These are phyloP conservation scores for Lepus europaeus DNA, from an alignment of 2,113 vertebrate species.

Conservation along the genomic window DNA sequence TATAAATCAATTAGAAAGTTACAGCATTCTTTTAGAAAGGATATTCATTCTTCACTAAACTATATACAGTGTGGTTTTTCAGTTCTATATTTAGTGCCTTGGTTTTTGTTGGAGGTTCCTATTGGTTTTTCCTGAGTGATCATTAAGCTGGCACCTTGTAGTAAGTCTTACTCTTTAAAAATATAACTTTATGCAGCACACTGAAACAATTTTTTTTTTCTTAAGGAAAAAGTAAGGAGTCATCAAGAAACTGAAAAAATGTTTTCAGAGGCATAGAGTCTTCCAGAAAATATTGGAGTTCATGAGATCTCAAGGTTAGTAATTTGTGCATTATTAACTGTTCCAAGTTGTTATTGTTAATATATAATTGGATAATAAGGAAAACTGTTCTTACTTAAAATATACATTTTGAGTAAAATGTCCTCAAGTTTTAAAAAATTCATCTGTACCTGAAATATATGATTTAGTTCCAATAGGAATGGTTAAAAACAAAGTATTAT, in stretches of 20 bases:
- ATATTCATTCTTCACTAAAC: slow-evolving; percentile 24
- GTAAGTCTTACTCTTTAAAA: slow-evolving; percentile 49
- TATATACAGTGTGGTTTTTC: neutral
- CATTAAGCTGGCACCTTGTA: neutral
- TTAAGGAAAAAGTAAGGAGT: slow-evolving; percentile 84
- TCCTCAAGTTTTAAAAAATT: neutral
- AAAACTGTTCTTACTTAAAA: slow-evolving; percentile 1
- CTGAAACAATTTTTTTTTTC: slow-evolving; percentile 71
- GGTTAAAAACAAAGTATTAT: neutral
- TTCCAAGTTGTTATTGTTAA: slow-evolving; percentile 29
- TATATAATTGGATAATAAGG: neutral
- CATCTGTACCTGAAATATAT: neutral
- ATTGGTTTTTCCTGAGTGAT: neutral
- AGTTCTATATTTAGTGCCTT: neutral
- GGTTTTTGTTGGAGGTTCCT: slow-evolving; percentile 24
- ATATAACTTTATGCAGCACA: slow-evolving; percentile 47
- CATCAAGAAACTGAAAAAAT: slow-evolving; percentile 84
- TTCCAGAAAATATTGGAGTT: slow-evolving; percentile 79
- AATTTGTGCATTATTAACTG: slow-evolving; percentile 61
- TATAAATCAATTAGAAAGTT: slow-evolving; percentile 44
- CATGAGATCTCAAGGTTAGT: slow-evolving; percentile 85
- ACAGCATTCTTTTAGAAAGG: neutral
- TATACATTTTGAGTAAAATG: slow-evolving; percentile 8
- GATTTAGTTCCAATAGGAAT: neutral
- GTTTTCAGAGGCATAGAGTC: slow-evolving; percentile 84